Conservation (phyloP, 2,113 vertebrate genomes). For the Urocitellus parryii region DNA sequence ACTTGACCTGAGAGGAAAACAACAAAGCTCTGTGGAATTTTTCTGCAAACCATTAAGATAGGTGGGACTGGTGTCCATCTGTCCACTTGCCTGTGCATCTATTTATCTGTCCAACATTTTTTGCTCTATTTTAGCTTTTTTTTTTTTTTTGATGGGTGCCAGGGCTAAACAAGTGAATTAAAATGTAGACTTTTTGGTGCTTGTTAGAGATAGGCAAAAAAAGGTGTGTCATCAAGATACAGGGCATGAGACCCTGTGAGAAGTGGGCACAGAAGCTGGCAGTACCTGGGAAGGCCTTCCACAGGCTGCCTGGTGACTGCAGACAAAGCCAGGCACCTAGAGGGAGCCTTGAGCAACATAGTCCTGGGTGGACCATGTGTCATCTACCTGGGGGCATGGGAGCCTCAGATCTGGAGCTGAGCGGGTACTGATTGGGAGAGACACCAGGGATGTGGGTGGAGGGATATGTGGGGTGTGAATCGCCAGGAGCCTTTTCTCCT, state of each 20-base stretch:
- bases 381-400: no score
- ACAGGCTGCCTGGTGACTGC: not conserved
- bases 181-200: not conserved
- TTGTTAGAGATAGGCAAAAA: not conserved
- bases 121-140: not conserved
- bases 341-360: not conserved
- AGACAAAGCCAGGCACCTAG: not conserved
- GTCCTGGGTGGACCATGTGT: fast-evolving
- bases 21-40: not conserved
- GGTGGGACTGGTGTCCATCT: fast-evolving
- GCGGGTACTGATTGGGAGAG: fast-evolving
- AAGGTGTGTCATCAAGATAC: not conserved
- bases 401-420: no score
- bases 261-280: not conserved
- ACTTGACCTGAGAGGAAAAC: no score
- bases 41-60: not conserved
- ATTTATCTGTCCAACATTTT: not conserved
- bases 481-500: not conserved
- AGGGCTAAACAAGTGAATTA: not conserved
- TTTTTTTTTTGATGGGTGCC: not conserved
- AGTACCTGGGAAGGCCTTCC: not conserved
- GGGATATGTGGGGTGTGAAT: not conserved
- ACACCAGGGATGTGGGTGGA: not conserved
- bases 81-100: not conserved
- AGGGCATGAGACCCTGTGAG: not conserved